A percentile compares a stretch with the other conserved stretches of the same genome.
phyloP scores from a whole-genome alignment of 1,140 invertebrate genomes.

The Zelostemma sp. region DNA sequence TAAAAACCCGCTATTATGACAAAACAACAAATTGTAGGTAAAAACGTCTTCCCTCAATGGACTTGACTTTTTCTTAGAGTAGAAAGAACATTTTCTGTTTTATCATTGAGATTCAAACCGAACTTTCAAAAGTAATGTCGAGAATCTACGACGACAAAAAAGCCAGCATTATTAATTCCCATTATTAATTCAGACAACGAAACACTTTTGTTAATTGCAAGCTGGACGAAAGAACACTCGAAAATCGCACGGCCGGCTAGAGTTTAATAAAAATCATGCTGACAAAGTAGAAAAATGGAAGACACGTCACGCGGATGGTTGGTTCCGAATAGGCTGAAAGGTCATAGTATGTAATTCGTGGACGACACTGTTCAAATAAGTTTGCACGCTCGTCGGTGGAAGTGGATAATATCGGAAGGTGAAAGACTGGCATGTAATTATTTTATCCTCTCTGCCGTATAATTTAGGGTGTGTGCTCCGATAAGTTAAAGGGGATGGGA shows the following conservation, averaged over 20 bases:
- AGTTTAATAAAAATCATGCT: slow-evolving; percentile 5
- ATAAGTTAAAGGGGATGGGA: slow-evolving; percentile 47
- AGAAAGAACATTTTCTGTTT: slow-evolving; percentile 8
- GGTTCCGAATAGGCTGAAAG: slow-evolving; percentile 29
- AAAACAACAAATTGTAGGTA: too few relatives aligned
- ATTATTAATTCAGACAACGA: slow-evolving; percentile 25
- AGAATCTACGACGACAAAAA: too few relatives aligned
- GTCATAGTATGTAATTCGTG: slow-evolving; percentile 44
- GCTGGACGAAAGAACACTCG: not conserved
- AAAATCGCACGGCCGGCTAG: not conserved
- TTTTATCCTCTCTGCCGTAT: slow-evolving; percentile 63
- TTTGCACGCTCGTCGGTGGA: slow-evolving; percentile 33
- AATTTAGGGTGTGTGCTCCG: slow-evolving; percentile 52
- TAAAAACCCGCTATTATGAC: too few relatives aligned
- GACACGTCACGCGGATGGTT: slow-evolving; percentile 16
- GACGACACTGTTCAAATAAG: slow-evolving; percentile 61
- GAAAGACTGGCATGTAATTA: slow-evolving; percentile 60
- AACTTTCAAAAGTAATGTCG: too few relatives aligned
- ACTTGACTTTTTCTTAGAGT: too few relatives aligned
- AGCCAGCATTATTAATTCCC: too few relatives aligned
- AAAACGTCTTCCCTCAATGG: too few relatives aligned
- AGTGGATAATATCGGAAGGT: slow-evolving; percentile 53
- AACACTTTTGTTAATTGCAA: slow-evolving; percentile 15
- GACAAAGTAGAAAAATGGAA: slow-evolving; percentile 13
- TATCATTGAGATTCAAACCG: slow-evolving; percentile 13